Evolutionary conservation across 2,888 invertebrate genomes (phyloP).

Genomic region (Spialia ferax): DNA sequence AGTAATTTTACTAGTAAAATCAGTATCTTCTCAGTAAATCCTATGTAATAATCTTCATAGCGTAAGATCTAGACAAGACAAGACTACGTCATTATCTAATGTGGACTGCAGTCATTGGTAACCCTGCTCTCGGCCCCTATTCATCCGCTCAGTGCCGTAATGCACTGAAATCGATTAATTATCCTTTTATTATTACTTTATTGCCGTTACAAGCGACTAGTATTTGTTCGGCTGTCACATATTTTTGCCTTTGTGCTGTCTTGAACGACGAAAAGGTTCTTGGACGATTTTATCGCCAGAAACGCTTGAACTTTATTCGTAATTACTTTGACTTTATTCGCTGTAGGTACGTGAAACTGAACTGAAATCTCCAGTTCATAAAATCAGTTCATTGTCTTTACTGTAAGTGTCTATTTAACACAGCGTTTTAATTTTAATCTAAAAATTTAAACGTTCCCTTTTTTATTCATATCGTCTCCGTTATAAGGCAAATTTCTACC

Average conservation of each 20-base stretch:
- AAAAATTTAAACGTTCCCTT: background rate
- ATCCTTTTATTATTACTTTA: constrained; percentile 85
- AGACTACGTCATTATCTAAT: too few species aligned
- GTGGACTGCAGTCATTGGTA: constrained; percentile 9
- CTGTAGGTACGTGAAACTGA: too few species aligned
- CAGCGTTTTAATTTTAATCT: background rate
- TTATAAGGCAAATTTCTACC: too few species aligned
- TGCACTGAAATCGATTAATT: constrained; percentile 84
- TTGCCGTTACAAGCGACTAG: constrained; percentile 57
- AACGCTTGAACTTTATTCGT: background rate
- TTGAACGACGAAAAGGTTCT: background rate
- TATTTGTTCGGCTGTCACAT: constrained; percentile 51
- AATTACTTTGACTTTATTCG: too few species aligned
- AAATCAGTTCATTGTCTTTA: too few species aligned
- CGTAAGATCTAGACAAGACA: too few species aligned
- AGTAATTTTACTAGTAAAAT: too few species aligned
- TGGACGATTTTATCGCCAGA: background rate
- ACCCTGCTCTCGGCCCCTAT: constrained; percentile 44
- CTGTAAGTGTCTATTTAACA: too few species aligned
- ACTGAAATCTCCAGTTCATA: background rate
- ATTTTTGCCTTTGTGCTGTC: constrained; percentile 19
- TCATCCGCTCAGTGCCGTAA: constrained; percentile 60
- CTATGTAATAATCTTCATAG: too few species aligned
- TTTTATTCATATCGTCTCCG: background rate
- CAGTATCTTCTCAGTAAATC: too few species aligned